Evolutionary conservation across 2,797 vertebrate species (phyloP).

Genomic region (Scarus forsteni): DNA sequence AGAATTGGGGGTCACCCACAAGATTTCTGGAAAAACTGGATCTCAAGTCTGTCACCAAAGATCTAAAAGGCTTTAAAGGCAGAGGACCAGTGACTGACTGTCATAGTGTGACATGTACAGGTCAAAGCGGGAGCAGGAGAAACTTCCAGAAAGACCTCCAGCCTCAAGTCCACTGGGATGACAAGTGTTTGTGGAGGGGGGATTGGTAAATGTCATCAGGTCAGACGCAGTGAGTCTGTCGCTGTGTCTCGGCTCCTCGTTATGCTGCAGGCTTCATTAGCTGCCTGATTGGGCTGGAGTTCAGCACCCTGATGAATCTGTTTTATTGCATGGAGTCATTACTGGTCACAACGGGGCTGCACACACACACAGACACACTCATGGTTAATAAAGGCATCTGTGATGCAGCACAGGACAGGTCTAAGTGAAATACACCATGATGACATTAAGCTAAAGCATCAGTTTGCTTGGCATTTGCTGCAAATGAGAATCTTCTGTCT

Average conservation of each 20-base stretch:
- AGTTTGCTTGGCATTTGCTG: slow-evolving; percentile 18
- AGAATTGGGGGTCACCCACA: too few species aligned
- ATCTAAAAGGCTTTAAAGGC: background rate
- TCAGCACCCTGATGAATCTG: slow-evolving; percentile 49
- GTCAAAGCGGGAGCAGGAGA: too few species aligned
- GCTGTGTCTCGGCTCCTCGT: slow-evolving; percentile 36
- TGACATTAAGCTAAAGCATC: slow-evolving; percentile 19
- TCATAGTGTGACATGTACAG: too few species aligned
- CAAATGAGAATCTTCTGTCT: slow-evolving; percentile 42
- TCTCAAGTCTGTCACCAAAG: too few species aligned
- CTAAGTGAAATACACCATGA: slow-evolving; percentile 20
- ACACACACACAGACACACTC: slow-evolving; percentile 12
- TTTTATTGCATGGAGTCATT: slow-evolving; percentile 43
- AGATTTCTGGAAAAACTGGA: too few species aligned
- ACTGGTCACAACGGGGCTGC: slow-evolving; percentile 10
- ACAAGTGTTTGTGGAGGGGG: background rate
- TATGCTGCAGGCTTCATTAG: slow-evolving; percentile 55
- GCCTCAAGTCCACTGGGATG: background rate
- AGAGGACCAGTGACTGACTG: background rate
- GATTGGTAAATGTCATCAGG: slow-evolving; percentile 37
- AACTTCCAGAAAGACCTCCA: background rate
- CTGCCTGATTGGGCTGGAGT: slow-evolving; percentile 48
- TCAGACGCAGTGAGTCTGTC: slow-evolving; percentile 37
- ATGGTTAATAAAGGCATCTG: background rate
- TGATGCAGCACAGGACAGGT: slow-evolving; percentile 6